Evolutionary conservation across 1,140 invertebrate species (phyloP).

Genomic region (Nebria ingens): DNA sequence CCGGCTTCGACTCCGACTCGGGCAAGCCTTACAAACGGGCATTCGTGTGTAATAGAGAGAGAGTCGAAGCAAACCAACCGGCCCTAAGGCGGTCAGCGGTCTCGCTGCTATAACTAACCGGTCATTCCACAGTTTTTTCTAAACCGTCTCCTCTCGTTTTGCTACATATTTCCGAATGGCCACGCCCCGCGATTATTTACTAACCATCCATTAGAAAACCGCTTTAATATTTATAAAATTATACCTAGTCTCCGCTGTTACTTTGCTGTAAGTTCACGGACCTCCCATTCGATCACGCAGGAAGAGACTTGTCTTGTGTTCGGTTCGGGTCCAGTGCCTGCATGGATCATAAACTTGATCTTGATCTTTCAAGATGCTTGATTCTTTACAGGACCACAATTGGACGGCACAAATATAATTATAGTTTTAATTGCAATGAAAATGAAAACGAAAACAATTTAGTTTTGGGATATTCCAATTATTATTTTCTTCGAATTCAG

Average conservation of each 20-base stretch:
- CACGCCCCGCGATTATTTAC: background rate
- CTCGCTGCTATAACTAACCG: background rate
- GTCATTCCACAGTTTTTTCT: background rate
- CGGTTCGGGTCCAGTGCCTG: background rate
- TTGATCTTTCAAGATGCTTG: background rate
- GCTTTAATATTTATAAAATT: constrained; percentile 8
- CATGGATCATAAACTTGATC: background rate
- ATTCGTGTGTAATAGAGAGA: background rate
- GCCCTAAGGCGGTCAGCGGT: background rate
- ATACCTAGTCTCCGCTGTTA: background rate
- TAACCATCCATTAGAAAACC: constrained; percentile 3
- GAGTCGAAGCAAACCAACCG: background rate
- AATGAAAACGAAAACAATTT: too few species aligned
- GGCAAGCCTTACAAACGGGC: too few species aligned
- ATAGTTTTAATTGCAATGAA: background rate
- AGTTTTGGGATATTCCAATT: too few species aligned
- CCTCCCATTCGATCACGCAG: background rate
- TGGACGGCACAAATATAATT: background rate
- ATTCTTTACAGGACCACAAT: background rate
- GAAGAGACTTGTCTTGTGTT: too few species aligned
- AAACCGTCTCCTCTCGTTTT: background rate
- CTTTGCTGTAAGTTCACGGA: constrained; percentile 9
- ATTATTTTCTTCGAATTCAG: too few species aligned
- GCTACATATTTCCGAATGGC: constrained; percentile 2
- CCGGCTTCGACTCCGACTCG: too few species aligned